Conservation (phyloP, 2,888 invertebrate genomes). For the Macropis europaea region DNA sequence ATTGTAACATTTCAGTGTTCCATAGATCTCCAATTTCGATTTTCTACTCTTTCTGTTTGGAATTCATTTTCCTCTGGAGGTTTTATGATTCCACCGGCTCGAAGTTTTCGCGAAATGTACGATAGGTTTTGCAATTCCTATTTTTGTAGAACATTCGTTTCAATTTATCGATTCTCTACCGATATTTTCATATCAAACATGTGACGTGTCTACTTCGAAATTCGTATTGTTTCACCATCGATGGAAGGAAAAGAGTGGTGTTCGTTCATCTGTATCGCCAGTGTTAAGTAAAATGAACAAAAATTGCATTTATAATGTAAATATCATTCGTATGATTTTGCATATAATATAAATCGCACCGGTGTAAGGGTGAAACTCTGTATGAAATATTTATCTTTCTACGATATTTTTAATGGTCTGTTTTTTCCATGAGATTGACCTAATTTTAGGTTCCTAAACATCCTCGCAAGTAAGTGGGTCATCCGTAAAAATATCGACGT, state of each 20-base stretch:
- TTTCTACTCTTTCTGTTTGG: background rate
- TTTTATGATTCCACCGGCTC: background rate
- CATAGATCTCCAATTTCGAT: background rate
- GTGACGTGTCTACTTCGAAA: background rate
- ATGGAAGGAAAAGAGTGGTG: no score
- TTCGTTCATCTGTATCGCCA: background rate
- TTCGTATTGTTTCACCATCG: background rate
- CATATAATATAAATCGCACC: background rate
- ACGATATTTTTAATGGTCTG: background rate
- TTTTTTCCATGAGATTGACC: constrained; percentile 20
- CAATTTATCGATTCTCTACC: background rate
- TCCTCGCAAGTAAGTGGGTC: constrained; percentile 32
- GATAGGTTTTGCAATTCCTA: background rate
- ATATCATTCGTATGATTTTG: background rate
- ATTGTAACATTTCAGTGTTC: background rate
- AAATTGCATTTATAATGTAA: background rate
- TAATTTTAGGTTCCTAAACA: constrained; percentile 21
- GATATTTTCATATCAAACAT: background rate
- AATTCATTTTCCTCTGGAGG: background rate
- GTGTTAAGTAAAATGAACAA: background rate
- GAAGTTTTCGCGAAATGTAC: background rate
- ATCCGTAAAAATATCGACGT: constrained; percentile 39
- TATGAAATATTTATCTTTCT: background rate
- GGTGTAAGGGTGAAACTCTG: background rate
- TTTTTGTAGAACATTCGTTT: background rate